Base-by-base conservation (phyloP, 2,888 invertebrate genomes). In the Mactromeris polynyma region DNA sequence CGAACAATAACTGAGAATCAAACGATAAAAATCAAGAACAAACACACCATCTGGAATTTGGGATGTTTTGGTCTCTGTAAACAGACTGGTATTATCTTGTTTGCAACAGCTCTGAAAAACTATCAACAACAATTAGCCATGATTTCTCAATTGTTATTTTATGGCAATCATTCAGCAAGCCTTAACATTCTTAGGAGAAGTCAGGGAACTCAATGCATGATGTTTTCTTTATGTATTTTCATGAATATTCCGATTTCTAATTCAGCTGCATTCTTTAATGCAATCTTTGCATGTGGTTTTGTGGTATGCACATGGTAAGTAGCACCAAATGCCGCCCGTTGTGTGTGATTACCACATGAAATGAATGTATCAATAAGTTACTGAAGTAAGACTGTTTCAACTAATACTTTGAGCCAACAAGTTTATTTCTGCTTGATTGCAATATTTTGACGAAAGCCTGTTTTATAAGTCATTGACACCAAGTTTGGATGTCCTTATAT, bases 141-240 rank as follows among this genome's bases (percentile, higher is more conserved):
- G 73, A 73, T 73, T 73, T 73, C 73, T 73, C 36, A 11, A 19
- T 73, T 73, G 73, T 73, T 73, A 73, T 73, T 73, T 73, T 7
- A 73, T 73, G 33, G 36, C 36, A 36, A 36, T 73, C 17, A 19
- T 73, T 36, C 73, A 73, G 58, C 26, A n/a, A 73, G 58, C 26
- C 58, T 4, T 4, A 11, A 26, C 58, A 64, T 64, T 26, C 58
- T n/a, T 64, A 51, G 58, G 21, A 6, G 58, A 64, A 26, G 58
- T 58, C 58, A 26, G 26, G 58, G 26, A 26, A 64, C 58, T 64
- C 11, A 9, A 26, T 26, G 6, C n/a, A 26, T 64, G 58, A 64
- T 64, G 58, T 9, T 64, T 64, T 26, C 26, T 64, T 64, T 26
- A 64, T n/a, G 58, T 26, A 9, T 64, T 26, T 3, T n/a, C 9